These are phyloP conservation scores for Notospermus geniculatus DNA, from an alignment of 1,140 invertebrate species.

Conservation along the genomic window DNA sequence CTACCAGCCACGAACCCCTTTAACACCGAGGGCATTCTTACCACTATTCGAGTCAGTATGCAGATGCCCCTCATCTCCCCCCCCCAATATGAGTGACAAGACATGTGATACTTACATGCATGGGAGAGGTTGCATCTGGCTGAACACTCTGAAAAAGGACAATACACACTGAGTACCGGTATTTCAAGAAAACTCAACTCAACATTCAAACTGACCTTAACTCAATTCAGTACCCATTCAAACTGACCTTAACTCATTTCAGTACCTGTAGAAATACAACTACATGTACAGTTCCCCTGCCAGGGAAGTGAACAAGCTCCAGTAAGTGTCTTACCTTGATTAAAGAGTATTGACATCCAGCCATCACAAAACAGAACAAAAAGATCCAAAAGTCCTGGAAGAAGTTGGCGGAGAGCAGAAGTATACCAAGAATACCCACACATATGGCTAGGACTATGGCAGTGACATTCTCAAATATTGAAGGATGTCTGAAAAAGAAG, in stretches of 20 bases:
- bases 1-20: no score
- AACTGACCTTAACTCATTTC: no score
- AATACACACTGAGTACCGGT: conserved; percentile 14
- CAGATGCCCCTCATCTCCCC: no score
- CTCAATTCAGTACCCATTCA: no score
- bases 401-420: conserved; percentile 79
- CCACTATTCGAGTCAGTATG: no score
- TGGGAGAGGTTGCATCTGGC: conserved; percentile 96
- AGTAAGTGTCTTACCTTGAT: conserved; percentile 66
- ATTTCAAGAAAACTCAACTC: no score
- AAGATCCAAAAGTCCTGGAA: conserved; percentile 92
- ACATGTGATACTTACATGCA: conserved; percentile 65
- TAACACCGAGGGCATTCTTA: no score
- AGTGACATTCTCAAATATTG: conserved; percentile 78
- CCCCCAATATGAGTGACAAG: no score
- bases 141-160: conserved; percentile 76
- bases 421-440: conserved; percentile 81
- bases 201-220: no score
- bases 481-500: conserved; percentile 65
- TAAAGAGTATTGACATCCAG: conserved; percentile 94
- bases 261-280: conserved; percentile 1
- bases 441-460: conserved; percentile 81
- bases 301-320: neutral
- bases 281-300: neutral
- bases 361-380: conserved; percentile 94